Evolutionary conservation across 2,888 invertebrate species (phyloP).

Genomic region (Catocala nupta): DNA sequence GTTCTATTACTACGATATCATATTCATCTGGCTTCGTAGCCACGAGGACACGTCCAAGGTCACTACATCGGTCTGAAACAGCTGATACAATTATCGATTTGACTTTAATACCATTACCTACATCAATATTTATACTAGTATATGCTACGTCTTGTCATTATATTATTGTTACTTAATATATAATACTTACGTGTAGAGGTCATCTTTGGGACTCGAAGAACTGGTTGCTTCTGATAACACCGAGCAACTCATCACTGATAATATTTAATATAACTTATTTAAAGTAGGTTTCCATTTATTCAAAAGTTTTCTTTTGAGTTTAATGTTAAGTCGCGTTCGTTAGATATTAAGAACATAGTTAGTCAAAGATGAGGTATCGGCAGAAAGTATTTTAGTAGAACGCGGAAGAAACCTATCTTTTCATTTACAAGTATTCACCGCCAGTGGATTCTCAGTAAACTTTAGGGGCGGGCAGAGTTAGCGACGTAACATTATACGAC

Average conservation of each 20-base stretch:
- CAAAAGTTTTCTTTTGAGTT: not conserved
- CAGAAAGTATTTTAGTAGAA: constrained; percentile 6
- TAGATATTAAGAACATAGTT: not conserved
- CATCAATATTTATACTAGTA: constrained; percentile 5
- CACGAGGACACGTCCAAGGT: constrained; percentile 26
- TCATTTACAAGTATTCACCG: constrained; percentile 38
- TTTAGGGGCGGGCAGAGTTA: constrained; percentile 36
- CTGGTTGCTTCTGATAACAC: constrained; percentile 72
- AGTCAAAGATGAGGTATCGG: constrained; percentile 1
- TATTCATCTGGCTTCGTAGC: too few species aligned
- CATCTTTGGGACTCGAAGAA: constrained; percentile 70
- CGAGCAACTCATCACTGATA: constrained; percentile 67
- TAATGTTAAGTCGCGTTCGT: not conserved
- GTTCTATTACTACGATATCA: not conserved
- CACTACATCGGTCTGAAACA: constrained; percentile 20
- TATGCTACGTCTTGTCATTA: not conserved
- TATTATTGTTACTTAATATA: too few species aligned
- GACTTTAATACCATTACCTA: constrained; percentile 7
- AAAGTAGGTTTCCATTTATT: too few species aligned
- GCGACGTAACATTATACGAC: constrained; percentile 38
- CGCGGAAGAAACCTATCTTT: constrained; percentile 15
- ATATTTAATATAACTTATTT: constrained; percentile 1
- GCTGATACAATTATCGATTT: constrained; percentile 44
- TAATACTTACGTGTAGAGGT: constrained; percentile 77
- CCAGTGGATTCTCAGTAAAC: constrained; percentile 63